Base-by-base conservation (phyloP, 2,888 invertebrate genomes). In the Steromphala cineraria region DNA sequence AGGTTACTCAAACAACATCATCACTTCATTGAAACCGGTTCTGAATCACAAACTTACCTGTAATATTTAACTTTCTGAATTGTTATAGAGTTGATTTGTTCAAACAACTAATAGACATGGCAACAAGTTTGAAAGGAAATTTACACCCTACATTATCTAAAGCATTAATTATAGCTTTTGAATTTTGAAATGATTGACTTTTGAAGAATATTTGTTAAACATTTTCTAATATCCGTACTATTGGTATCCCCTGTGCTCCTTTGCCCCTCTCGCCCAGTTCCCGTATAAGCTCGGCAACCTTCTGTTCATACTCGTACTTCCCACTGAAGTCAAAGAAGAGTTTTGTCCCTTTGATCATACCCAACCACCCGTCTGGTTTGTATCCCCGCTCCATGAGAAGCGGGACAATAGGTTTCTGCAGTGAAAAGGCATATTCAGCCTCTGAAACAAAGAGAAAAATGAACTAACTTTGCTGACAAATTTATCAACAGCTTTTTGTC, bases 341-440 rank as follows among this genome's bases (percentile, higher is more conserved):
- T 53, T 85, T 85, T 36, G 84, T 74, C 24, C 84, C 84, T 19
- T 62, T 56, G 10, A 85, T 74, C 17, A 85, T 83, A 0, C 84
- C 84, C 53, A 85, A 71, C 84, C 84, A 85, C 4, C 84, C 84
- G 78, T 85, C 83, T 2, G 84, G 82, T 53, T 80, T 78, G 80
- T 85, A 85, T 21, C 55, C 53, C 17, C 19, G 36, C 78, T 84
- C 87, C 86, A 90, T 85, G 71, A 87, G 78, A 10, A 90, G 75
- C n/a, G 86, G 87, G 4, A 86, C 79, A 36, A 89, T 83, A 19
- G 86, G 83, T 55, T 84, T 86, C 53, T 82, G 80, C 55, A 87
- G 81, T 24, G 85, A 81, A 78, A 84, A 87, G 0, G 87, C 83
- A 79, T 88, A 88, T 74, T 89, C 87, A 0, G 85, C 87, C 84